A percentile compares a stretch with the other conserved stretches of the same genome.
Evolutionary conservation across 2,888 invertebrate genomes (phyloP).

Genomic region (Dynastes grantii): DNA sequence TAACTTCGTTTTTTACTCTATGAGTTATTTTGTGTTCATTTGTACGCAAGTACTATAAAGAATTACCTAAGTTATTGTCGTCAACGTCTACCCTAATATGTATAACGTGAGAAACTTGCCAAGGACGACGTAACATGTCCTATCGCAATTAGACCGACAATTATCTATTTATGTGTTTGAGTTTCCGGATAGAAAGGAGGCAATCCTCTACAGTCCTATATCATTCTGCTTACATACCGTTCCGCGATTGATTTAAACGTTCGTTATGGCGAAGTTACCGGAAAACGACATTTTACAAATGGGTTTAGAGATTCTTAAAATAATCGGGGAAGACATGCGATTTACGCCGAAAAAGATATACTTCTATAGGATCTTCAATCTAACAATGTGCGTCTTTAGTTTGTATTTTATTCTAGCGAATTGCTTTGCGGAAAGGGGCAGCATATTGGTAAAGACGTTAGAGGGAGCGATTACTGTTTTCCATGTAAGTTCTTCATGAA

Average conservation of each 20-base stretch:
- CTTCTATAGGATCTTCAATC: constrained; percentile 27
- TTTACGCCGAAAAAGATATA: constrained; percentile 25
- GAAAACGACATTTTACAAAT: constrained; percentile 37
- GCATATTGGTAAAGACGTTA: constrained; percentile 32
- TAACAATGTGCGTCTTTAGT: constrained; percentile 8
- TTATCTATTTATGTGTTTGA: too few species aligned
- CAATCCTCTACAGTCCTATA: too few species aligned
- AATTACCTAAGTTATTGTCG: too few species aligned
- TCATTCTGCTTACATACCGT: background rate
- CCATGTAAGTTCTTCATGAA: constrained; percentile 27
- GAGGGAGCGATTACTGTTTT: constrained; percentile 16
- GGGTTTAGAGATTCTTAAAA: constrained; percentile 23
- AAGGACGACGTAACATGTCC: too few species aligned
- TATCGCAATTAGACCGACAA: too few species aligned
- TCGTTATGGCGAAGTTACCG: background rate
- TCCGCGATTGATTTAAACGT: background rate
- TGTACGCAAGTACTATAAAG: too few species aligned
- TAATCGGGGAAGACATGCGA: constrained; percentile 36
- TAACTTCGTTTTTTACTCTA: too few species aligned
- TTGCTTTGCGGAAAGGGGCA: constrained; percentile 27
- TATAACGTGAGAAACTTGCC: too few species aligned
- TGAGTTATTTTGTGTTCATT: too few species aligned
- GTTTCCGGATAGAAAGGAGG: too few species aligned
- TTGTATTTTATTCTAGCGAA: constrained; percentile 25
- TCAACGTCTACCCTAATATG: too few species aligned